Conservation (phyloP, 2,113 vertebrate genomes). For the Chiloscyllium plagiosum region DNA sequence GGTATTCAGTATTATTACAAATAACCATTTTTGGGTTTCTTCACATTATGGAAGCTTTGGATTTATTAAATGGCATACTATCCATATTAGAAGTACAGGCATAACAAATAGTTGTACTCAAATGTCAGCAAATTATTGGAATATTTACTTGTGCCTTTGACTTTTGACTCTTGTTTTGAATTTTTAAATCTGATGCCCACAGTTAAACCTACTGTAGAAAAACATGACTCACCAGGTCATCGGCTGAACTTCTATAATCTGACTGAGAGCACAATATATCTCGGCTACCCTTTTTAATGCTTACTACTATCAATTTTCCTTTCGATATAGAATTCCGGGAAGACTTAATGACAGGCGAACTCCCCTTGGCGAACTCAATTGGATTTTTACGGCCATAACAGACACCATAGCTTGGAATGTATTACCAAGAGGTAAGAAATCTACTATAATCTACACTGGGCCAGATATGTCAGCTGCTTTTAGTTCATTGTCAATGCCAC, state of each 20-base stretch:
- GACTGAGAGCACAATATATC: not conserved
- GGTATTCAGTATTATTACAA: not conserved
- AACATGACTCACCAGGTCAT: not conserved
- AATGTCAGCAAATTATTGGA: not conserved
- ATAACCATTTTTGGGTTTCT: not conserved
- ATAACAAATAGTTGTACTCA: not conserved
- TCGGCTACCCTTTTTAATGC: not conserved
- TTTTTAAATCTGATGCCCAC: not conserved
- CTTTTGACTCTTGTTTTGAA: no score
- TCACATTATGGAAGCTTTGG: not conserved
- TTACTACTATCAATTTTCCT: not conserved
- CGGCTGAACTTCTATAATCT: not conserved
- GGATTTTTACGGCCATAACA: slow-evolving; percentile 98
- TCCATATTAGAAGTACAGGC: not conserved
- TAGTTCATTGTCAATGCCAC: not conserved
- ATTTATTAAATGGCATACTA: not conserved
- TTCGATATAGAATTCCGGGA: slow-evolving; percentile 76
- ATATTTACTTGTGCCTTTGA: not conserved
- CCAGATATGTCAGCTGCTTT: not conserved
- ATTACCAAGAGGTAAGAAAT: slow-evolving; percentile 81
- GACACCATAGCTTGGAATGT: slow-evolving; percentile 99
- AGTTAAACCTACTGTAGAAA: not conserved
- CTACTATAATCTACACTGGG: not conserved
- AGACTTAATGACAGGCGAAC: slow-evolving; percentile 93
- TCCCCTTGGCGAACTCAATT: slow-evolving; percentile 93